These are phyloP conservation scores for Dissostichus mawsoni DNA, from an alignment of 2,113 vertebrate species.

Conservation along the genomic window DNA sequence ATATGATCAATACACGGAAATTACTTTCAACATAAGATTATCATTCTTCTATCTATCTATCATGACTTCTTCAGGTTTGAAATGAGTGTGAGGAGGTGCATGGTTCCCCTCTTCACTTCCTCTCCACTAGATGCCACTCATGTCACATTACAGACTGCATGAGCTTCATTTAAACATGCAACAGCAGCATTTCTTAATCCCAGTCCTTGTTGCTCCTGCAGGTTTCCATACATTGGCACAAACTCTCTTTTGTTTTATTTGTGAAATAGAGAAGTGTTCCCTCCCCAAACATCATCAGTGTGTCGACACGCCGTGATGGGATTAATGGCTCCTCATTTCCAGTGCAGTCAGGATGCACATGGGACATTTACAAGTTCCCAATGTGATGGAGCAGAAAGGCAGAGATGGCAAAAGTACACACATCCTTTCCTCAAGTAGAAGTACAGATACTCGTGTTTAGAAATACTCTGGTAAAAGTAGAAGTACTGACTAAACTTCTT, in stretches of 20 bases:
- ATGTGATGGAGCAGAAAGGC: conserved; percentile 38
- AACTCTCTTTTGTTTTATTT: neutral
- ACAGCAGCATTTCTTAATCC: neutral
- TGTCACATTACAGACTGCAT: conserved; percentile 19
- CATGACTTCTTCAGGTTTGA: neutral
- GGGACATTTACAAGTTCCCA: conserved; percentile 40
- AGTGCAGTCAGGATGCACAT: conserved; percentile 31
- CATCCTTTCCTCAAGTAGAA: too few species aligned
- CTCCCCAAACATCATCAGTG: conserved; percentile 3
- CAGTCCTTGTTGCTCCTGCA: neutral
- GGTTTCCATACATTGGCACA: neutral
- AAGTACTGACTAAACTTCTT: too few species aligned
- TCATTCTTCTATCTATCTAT: too few species aligned
- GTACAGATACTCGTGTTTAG: too few species aligned
- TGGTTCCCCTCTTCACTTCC: neutral
- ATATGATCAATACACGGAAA: too few species aligned
- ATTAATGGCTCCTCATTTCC: conserved; percentile 57
- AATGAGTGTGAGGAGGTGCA: neutral
- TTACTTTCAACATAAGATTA: too few species aligned
- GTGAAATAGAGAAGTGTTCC: neutral
- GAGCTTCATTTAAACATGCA: neutral
- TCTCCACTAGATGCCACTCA: conserved; percentile 74
- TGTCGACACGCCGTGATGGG: conserved; percentile 32
- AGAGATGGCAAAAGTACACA: too few species aligned
- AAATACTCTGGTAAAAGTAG: too few species aligned